Evolutionary conservation across 2,113 vertebrate species (phyloP).

Genomic region (Micromys minutus): DNA sequence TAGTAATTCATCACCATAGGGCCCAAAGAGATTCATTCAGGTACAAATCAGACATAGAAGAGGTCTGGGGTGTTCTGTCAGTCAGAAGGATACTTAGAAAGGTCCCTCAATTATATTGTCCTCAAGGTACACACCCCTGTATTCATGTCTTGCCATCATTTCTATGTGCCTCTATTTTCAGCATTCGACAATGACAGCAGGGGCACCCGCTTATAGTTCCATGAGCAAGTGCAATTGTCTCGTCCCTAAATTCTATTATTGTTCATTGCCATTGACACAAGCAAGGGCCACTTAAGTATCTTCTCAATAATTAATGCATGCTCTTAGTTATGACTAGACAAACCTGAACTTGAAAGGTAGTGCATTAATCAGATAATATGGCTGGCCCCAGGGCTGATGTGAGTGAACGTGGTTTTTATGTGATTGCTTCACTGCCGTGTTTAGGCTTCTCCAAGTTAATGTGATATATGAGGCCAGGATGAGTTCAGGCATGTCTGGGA

Average conservation of each 20-base stretch:
- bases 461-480: background rate
- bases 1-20: background rate
- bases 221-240: background rate
- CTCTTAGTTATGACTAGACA: conserved; percentile 48
- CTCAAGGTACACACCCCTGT: background rate
- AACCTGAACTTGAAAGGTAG: conserved; percentile 56
- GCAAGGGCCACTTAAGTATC: conserved; percentile 44
- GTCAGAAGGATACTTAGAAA: conserved; percentile 6
- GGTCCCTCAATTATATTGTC: background rate
- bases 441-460: background rate
- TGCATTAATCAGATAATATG: conserved; percentile 54
- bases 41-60: background rate
- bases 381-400: background rate
- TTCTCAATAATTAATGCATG: conserved; percentile 43
- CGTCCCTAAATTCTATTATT: background rate
- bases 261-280: background rate
- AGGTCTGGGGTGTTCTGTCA: background rate
- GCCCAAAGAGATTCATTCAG: background rate
- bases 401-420: conserved; percentile 25
- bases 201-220: background rate
- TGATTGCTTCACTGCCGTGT: conserved; percentile 9
- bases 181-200: background rate
- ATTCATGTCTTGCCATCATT: background rate
- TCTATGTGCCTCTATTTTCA: background rate
- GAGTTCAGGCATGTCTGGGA: conserved; percentile 19